Base-by-base conservation (phyloP, 2,888 invertebrate genomes). In the Orthosia gothica region DNA sequence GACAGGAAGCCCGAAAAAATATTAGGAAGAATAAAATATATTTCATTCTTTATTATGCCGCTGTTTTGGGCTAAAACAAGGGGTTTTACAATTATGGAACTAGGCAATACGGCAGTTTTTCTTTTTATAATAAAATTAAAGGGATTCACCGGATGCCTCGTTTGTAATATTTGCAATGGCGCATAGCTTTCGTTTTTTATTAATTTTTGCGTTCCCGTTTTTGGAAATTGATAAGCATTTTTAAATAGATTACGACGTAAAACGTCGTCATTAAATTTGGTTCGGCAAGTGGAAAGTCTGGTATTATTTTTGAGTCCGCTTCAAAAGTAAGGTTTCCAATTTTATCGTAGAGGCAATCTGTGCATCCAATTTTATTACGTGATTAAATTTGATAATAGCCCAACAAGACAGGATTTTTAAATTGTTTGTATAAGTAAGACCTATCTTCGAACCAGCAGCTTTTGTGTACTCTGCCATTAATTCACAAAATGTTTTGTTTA, bases 21-120 rank as follows among this genome's bases (percentile, higher is more conserved):
- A 85, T 81, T 70, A 74, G 71, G 54, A 71, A 49, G 47, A 76
- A 58, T 73, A 82, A 87, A 88, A 87, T 86, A 86, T 87, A 81
- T 87, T 89, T 89, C 82, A 87, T 83, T 86, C 83, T 86, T 87
- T 86, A 87, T 88, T 88, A 88, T 88, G 82, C 80, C 81, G 70
- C 81, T 87, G 79, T 86, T 88, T 87, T 85, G 83, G 80, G 79
- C 81, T 84, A 87, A 89, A 86, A 84, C 89, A 87, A 87, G 84
- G 84, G 85, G 84, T 83, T 88, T 90, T 89, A 85, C 88, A 90
- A 89, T 88, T 72, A 71, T 47, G 52, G 70, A 64, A 70, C 73
- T 81, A 78, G 65, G 77, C 75, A 79, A 81, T 86, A 87, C 83
- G 81, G 83, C 82, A 79, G 70, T 86, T 88, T 86, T 85, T 87